These are phyloP conservation scores for Teleopsis dalmanni DNA, from an alignment of 1,140 invertebrate genomes.

Conservation along the genomic window DNA sequence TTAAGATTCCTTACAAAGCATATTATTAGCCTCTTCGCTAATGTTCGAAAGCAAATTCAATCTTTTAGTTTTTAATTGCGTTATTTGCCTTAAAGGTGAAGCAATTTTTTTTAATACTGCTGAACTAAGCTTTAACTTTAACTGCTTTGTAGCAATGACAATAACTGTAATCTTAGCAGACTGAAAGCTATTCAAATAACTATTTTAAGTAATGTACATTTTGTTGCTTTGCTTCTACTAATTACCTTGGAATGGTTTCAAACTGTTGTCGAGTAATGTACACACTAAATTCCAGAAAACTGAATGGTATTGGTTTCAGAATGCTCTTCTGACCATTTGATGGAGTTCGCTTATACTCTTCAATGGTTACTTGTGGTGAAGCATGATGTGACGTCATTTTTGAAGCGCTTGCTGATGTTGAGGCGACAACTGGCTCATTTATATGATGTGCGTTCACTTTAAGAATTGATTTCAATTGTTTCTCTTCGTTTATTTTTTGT, in stretches of 20 bases:
- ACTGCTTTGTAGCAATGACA: not conserved
- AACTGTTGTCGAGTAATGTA: conserved; percentile 8
- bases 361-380: conserved; percentile 6
- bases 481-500: not conserved
- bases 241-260: conserved; percentile 16
- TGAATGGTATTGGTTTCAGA: conserved; percentile 9
- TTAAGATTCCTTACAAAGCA: too few species aligned
- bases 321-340: conserved; percentile 6
- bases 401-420: not conserved
- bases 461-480: not conserved
- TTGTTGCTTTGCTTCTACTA: not conserved
- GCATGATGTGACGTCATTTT: not conserved
- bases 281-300: conserved; percentile 14
- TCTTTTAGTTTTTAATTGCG: too few species aligned
- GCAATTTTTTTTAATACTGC: not conserved
- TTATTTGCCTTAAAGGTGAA: not conserved
- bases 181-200: not conserved
- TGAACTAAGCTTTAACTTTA: not conserved
- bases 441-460: too few species aligned
- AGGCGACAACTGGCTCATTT: too few species aligned
- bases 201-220: not conserved
- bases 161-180: not conserved
- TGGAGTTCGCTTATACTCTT: conserved; percentile 11
- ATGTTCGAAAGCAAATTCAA: too few species aligned
- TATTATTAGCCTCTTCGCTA: too few species aligned